A percentile compares a stretch with the other conserved stretches of the same genome.
Conservation (phyloP, 2,113 vertebrate species). For the crab-eating macaque (Macaca fascicularis) region T2T-MFA8v1.1 NC_088391.1:88410501-88411000, state of each 20-base stretch:
- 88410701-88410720: neutral
- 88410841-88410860: neutral
- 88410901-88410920: no score
- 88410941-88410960: neutral
- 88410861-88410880: neutral
- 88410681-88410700: neutral
- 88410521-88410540: neutral
- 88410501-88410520: neutral
- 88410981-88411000: neutral
- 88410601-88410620: neutral
- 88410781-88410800: neutral
- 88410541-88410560: neutral
- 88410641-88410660: neutral
- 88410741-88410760: neutral
- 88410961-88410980: neutral
- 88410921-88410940: no score
- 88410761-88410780: no score
- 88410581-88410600: neutral
- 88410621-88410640: neutral
- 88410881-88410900: neutral
- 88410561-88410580: neutral
- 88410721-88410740: neutral
- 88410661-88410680: neutral
- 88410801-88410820: neutral
- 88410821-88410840: neutral